A percentile compares a stretch with the other conserved stretches of the same genome.
These are phyloP conservation scores for Papilio dardanus DNA, from an alignment of 1,140 invertebrate genomes.

Conservation along the genomic window DNA sequence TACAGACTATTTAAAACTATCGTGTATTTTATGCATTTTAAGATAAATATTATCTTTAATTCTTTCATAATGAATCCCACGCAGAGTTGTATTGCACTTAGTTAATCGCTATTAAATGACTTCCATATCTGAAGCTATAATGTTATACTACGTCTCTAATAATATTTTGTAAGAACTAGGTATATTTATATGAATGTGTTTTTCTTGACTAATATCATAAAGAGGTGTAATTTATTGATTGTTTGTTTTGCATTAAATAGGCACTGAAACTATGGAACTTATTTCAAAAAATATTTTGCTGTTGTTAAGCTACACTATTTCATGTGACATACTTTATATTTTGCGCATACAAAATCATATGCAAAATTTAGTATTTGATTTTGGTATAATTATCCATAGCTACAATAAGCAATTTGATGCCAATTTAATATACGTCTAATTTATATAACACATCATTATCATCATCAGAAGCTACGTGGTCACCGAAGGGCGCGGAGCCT, in stretches of 20 bases:
- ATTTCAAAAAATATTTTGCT: no score
- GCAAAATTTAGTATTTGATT: no score
- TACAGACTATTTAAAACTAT: conserved; percentile 13
- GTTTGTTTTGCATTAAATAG: no score
- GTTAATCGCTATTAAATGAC: conserved; percentile 31
- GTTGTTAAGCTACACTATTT: no score
- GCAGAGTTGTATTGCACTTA: conserved; percentile 31
- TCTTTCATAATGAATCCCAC: conserved; percentile 34
- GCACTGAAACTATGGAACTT: no score
- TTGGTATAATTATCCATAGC: neutral
- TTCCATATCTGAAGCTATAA: conserved; percentile 31
- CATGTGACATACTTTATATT: no score
- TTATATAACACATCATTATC: neutral
- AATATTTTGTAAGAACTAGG: conserved; percentile 3
- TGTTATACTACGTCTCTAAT: conserved; percentile 15
- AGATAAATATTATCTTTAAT: conserved; percentile 29
- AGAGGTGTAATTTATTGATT: no score
- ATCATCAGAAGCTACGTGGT: no score
- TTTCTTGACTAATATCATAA: no score
- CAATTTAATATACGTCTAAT: neutral
- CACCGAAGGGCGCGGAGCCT: no score
- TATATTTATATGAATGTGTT: neutral
- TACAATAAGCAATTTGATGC: neutral
- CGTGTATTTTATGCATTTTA: conserved; percentile 1
- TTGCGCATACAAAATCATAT: no score